A percentile compares a stretch with the other conserved stretches of the same genome.
These are phyloP conservation scores for Eciton burchellii DNA, from an alignment of 1,140 invertebrate genomes.

Conservation along the genomic window DNA sequence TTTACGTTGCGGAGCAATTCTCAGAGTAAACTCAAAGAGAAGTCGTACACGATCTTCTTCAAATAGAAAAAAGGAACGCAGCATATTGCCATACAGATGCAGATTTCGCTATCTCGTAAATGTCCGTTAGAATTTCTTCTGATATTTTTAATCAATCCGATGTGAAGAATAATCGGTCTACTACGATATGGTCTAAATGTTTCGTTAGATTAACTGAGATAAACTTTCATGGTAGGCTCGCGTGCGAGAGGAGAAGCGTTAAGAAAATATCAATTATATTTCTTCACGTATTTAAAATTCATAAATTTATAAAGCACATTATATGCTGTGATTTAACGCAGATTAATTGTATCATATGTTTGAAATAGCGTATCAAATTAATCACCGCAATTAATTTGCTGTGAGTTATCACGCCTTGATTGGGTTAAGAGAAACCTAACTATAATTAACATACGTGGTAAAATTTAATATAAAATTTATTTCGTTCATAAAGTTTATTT, in stretches of 20 bases:
- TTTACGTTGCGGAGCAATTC: neutral
- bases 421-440: slow-evolving; percentile 12
- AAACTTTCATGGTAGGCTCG: slow-evolving; percentile 12
- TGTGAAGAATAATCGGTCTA: neutral
- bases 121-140: neutral
- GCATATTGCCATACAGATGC: slow-evolving; percentile 42
- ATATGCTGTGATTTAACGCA: neutral
- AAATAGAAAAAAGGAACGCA: neutral
- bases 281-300: slow-evolving; percentile 3
- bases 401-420: slow-evolving; percentile 21
- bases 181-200: neutral
- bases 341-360: slow-evolving; percentile 6
- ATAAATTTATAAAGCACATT: slow-evolving; percentile 4
- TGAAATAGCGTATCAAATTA: slow-evolving; percentile 26
- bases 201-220: slow-evolving; percentile 19
- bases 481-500: too few species aligned
- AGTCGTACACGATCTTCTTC: neutral
- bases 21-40: neutral
- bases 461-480: slow-evolving; percentile 9
- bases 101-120: slow-evolving; percentile 6
- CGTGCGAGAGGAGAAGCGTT: slow-evolving; percentile 75
- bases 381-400: slow-evolving; percentile 33
- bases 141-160: slow-evolving; percentile 1
- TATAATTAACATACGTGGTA: slow-evolving; percentile 3
- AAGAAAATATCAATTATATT: slow-evolving; percentile 34